Conservation (phyloP, 2,797 vertebrate genomes). For the Smutsia gigantea region DNA sequence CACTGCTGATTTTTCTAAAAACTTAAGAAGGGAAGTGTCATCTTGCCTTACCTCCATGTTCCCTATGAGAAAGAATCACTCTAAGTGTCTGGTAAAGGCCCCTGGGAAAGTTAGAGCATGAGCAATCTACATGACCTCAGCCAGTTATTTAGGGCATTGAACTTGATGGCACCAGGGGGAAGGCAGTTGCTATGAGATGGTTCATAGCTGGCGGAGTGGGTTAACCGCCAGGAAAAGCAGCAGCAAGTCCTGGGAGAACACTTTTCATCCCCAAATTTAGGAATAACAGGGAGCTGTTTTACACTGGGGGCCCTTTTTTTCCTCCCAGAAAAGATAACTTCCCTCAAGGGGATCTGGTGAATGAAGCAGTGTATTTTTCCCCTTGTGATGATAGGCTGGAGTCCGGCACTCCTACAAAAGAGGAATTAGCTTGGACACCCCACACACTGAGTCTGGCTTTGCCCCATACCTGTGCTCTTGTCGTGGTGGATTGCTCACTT, state of each 20-base stretch:
- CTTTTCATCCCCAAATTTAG: slow-evolving; percentile 39
- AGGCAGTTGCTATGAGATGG: slow-evolving; percentile 23
- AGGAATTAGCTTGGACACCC: slow-evolving; percentile 28
- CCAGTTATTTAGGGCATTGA: slow-evolving; percentile 51
- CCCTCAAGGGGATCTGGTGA: not conserved
- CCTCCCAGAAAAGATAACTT: slow-evolving; percentile 39
- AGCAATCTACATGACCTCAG: slow-evolving; percentile 31
- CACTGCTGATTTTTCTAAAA: slow-evolving; percentile 13
- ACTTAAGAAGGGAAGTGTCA: not conserved
- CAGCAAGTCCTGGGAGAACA: slow-evolving; percentile 42
- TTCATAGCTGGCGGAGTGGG: slow-evolving; percentile 10
- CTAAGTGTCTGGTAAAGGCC: not conserved
- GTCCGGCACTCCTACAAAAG: not conserved
- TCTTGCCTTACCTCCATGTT: not conserved
- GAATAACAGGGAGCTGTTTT: slow-evolving; percentile 47
- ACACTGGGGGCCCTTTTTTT: not conserved
- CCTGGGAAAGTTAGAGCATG: slow-evolving; percentile 19
- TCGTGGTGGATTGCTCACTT: slow-evolving; percentile 25
- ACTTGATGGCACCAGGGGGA: not conserved
- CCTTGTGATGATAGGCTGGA: not conserved
- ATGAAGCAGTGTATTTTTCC: slow-evolving; percentile 21
- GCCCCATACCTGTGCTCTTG: slow-evolving; percentile 46
- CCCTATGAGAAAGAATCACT: not conserved
- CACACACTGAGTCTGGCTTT: slow-evolving; percentile 46
- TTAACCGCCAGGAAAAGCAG: slow-evolving; percentile 61